A percentile compares a stretch with the other conserved stretches of the same genome.
phyloP scores from a whole-genome alignment of 2,888 invertebrate genomes.

The Nemoura dubitans region DNA sequence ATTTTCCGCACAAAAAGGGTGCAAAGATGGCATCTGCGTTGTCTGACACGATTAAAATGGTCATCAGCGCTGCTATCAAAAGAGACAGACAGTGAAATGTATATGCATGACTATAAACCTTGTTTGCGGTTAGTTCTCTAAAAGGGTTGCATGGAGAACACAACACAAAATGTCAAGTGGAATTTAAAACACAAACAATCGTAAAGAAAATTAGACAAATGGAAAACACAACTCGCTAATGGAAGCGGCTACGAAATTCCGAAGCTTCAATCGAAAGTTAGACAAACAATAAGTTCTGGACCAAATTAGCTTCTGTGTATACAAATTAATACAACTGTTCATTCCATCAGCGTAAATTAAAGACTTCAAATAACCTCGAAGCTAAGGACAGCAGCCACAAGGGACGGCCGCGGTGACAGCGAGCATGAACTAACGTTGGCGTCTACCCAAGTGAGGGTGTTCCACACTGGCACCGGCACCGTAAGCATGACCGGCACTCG shows the following conservation, averaged over 20 bases:
- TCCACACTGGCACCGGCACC: background rate
- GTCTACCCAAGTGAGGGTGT: background rate
- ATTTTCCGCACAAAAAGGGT: no score
- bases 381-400: background rate
- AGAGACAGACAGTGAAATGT: background rate
- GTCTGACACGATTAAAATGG: background rate
- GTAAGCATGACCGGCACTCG: no score
- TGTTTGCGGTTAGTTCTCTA: background rate
- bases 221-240: background rate
- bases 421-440: background rate
- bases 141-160: background rate
- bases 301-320: background rate
- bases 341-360: background rate
- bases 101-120: background rate
- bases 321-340: background rate
- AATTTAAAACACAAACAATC: background rate
- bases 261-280: background rate
- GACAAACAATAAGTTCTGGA: constrained; percentile 12
- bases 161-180: constrained; percentile 7
- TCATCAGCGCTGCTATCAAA: background rate
- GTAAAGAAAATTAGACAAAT: background rate
- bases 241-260: background rate
- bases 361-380: background rate
- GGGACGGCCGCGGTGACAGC: background rate
- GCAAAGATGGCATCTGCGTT: background rate